Evolutionary conservation across 2,888 invertebrate genomes (phyloP).

Genomic region (Pterobdella sp.): DNA sequence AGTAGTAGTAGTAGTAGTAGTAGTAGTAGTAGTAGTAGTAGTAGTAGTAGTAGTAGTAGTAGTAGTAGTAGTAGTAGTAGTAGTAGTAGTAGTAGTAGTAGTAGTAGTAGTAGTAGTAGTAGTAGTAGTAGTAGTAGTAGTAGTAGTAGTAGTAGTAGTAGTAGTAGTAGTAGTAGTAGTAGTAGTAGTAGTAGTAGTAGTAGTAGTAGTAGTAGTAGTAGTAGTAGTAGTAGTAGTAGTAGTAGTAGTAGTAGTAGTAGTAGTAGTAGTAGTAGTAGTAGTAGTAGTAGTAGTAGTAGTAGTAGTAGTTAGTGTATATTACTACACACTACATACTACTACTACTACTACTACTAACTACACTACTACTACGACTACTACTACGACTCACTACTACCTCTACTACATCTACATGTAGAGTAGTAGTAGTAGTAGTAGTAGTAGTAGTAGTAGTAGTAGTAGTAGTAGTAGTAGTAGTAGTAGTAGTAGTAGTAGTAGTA

Average conservation of each 20-base stretch:
- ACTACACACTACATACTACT: too few species aligned
- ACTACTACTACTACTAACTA: too few species aligned
- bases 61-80: conserved; percentile 9
- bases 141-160: neutral
- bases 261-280: conserved; percentile 12
- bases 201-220: conserved; percentile 4
- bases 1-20: conserved; percentile 5
- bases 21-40: conserved; percentile 8
- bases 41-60: conserved; percentile 7
- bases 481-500: conserved; percentile 4
- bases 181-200: conserved; percentile 12
- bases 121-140: neutral
- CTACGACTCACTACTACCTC: neutral
- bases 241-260: conserved; percentile 4
- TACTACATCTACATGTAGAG: neutral
- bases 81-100: conserved; percentile 10
- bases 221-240: conserved; percentile 7
- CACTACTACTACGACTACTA: too few species aligned
- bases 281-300: conserved; percentile 8
- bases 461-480: conserved; percentile 9
- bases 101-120: conserved; percentile 13
- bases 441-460: neutral
- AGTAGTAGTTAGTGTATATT: too few species aligned
- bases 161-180: neutral
- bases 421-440: neutral